Percentiles rank a stretch among this genome's conserved stretches.
These are phyloP conservation scores for Drosophila sechellia DNA, from an alignment of 1,140 invertebrate species.

Conservation along the genomic window DNA sequence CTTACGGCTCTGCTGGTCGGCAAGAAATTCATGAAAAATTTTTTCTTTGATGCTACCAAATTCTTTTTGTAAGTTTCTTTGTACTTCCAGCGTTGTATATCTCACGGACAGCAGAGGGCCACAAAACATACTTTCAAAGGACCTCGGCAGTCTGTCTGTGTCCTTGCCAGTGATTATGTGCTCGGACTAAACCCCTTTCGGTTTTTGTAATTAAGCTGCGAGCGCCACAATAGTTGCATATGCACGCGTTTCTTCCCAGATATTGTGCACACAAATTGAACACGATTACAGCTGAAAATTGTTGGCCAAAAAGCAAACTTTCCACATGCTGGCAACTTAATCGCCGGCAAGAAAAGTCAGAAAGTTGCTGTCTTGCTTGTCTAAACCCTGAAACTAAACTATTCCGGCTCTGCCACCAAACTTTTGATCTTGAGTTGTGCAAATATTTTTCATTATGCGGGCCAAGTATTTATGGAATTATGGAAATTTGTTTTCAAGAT, in stretches of 20 bases:
- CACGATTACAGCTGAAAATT: constrained; percentile 44
- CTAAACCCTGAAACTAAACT: constrained; percentile 49
- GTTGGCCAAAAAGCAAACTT: constrained; percentile 52
- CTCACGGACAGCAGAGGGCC: constrained; percentile 31
- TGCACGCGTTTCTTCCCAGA: constrained; percentile 22
- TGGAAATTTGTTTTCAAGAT: constrained; percentile 67
- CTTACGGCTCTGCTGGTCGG: constrained; percentile 51
- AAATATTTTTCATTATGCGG: constrained; percentile 72
- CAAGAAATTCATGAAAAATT: constrained; percentile 83
- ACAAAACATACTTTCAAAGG: constrained; percentile 47
- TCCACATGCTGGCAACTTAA: constrained; percentile 61
- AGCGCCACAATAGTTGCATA: constrained; percentile 31
- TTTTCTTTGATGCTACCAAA: constrained; percentile 82
- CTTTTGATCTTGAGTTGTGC: constrained; percentile 69
- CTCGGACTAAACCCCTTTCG: constrained; percentile 27
- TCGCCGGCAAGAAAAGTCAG: constrained; percentile 44
- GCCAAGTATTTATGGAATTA: constrained; percentile 78
- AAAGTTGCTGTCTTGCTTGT: constrained; percentile 51
- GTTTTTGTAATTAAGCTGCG: constrained; percentile 63
- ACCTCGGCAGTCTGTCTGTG: constrained; percentile 27
- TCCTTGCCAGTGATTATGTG: constrained; percentile 55
- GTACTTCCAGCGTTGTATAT: constrained; percentile 51
- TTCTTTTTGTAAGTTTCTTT: constrained; percentile 79
- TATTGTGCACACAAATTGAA: constrained; percentile 54
- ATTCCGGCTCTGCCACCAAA: constrained; percentile 58